These are phyloP conservation scores for Sclerodermus sp. DNA, from an alignment of 2,888 invertebrate genomes.

Conservation along the genomic window DNA sequence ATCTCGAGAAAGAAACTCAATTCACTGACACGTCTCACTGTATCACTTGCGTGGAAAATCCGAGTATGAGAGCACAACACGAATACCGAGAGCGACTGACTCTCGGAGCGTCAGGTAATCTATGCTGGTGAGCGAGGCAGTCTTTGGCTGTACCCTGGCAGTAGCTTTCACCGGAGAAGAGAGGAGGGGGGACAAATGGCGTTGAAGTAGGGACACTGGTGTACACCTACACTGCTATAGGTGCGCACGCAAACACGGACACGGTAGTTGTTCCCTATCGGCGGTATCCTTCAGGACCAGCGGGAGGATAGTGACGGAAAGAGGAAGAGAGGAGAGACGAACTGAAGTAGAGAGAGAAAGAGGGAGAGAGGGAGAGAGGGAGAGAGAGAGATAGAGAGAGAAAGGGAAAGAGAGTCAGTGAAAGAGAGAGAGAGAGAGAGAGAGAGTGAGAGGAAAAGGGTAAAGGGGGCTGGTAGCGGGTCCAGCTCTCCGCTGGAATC, in stretches of 20 bases:
- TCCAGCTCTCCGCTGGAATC: constrained; percentile 9
- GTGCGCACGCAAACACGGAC: neutral
- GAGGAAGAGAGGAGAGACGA: neutral
- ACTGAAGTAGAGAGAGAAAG: constrained; percentile 16
- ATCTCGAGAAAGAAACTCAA: no score
- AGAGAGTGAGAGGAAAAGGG: constrained; percentile 14
- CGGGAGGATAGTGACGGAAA: constrained; percentile 9
- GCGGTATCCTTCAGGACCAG: constrained; percentile 14
- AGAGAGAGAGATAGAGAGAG: constrained; percentile 10
- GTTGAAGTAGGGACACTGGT: neutral
- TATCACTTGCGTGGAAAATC: no score
- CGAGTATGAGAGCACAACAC: no score
- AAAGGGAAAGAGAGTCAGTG: constrained; percentile 7
- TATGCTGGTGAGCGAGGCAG: no score
- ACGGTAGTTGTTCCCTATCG: neutral
- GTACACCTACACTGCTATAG: constrained; percentile 21
- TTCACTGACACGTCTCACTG: no score
- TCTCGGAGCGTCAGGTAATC: no score
- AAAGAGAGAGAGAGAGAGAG: constrained; percentile 16
- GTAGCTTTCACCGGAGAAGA: no score
- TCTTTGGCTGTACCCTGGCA: no score
- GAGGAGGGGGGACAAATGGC: neutral
- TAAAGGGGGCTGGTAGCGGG: constrained; percentile 5
- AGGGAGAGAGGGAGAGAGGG: constrained; percentile 22
- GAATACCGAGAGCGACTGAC: no score